Evolutionary conservation across 2,888 invertebrate species (phyloP), one percentile per base, ranked within the genome.

Genomic region (Yponomeuta sedellus): DNA sequence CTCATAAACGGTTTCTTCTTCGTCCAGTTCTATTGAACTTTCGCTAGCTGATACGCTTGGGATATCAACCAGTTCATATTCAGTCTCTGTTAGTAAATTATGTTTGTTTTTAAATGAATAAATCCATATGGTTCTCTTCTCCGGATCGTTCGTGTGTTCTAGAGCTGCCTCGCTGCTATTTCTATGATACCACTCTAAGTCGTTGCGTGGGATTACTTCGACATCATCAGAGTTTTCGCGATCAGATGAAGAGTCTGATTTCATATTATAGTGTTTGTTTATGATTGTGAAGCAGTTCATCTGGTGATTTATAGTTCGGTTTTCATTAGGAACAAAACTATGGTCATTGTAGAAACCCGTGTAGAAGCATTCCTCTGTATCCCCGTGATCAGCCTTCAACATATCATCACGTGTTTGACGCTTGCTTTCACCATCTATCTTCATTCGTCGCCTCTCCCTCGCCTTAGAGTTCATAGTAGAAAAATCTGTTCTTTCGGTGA

Each of bases 91-190:
- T n/a, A 75, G 68, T 25, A 85, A 68, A 5, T 76, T 69, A n/a
- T 73, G 77, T 66, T 77, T 80, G 69, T 88, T 88, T 75, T 83
- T 83, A 67, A 79, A 85, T 2, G 88, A 88, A 72, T 88, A 88
- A 62, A 88, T 86, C 80, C 82, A 85, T 68, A 87, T 75, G 2
- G 82, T 85, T 10, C 75, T 79, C 68, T 82, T 79, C 62, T 81
- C 79, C 10, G 69, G 64, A 10, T 78, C 74, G 19, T 69, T 56
- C 61, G 76, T 74, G 11, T 75, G 67, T 74, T 78, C 28, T 52
- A 16, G 12, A 69, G 71, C 64, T 58, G 72, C 71, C 69, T 68
- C 75, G 72, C 67, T 75, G 64, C 72, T 70, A 16, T 73, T 69
- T 12, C 16, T 25, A 5, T 12, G 11, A 12, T 59, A 22, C 59